Evolutionary conservation across 2,113 vertebrate species (phyloP).

Genomic region (Corythornis vintsioides): DNA sequence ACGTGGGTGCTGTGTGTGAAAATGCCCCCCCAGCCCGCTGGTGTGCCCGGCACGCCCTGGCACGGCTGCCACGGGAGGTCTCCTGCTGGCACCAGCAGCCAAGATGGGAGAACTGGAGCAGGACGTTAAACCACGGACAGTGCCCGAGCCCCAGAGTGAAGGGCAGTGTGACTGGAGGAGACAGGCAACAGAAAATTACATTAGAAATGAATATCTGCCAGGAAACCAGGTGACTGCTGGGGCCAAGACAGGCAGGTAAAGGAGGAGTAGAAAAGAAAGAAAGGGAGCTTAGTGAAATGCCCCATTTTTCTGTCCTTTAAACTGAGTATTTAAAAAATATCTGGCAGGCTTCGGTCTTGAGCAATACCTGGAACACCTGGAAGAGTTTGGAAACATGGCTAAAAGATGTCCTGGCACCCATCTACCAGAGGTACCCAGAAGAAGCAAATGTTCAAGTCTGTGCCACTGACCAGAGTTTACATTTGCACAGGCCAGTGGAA

Average conservation of each 20-base stretch:
- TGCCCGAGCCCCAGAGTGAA: background rate
- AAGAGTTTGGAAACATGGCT: background rate
- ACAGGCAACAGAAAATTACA: background rate
- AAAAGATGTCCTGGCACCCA: background rate
- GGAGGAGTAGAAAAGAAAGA: background rate
- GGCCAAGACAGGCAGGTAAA: background rate
- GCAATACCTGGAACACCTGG: background rate
- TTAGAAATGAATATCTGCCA: background rate
- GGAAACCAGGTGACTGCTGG: background rate
- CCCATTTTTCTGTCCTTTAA: background rate
- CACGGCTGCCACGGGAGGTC: background rate
- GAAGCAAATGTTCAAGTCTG: background rate
- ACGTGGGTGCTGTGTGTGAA: rapidly evolving
- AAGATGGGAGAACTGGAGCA: background rate
- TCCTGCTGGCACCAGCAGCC: background rate
- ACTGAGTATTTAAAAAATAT: background rate
- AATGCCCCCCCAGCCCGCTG: rapidly evolving
- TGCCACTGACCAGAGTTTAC: rapidly evolving
- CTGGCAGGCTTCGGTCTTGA: background rate
- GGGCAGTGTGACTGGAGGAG: background rate
- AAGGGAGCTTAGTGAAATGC: background rate
- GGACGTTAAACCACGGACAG: background rate
- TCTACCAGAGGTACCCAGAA: background rate
- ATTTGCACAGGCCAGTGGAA: background rate
- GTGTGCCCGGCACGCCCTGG: rapidly evolving